phyloP scores from a whole-genome alignment of 2,113 vertebrate species.

The Anas platyrhynchos region DNA sequence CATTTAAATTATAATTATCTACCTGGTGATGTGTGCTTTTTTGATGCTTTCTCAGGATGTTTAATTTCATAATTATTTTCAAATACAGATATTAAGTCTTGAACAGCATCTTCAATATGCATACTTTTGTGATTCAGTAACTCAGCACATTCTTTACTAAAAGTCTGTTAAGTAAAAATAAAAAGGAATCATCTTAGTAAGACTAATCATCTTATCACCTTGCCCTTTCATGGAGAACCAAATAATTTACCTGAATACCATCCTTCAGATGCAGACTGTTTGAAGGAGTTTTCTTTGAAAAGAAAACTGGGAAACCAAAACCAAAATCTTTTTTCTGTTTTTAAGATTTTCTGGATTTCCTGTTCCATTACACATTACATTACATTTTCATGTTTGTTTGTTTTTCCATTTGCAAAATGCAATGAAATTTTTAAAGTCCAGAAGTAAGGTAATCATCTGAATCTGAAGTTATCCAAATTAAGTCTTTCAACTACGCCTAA shows the following conservation, averaged over 20 bases:
- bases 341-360: neutral
- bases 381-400: neutral
- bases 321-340: neutral
- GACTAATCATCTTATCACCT: neutral
- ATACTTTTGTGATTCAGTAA: conserved; percentile 78
- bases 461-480: neutral
- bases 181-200: neutral
- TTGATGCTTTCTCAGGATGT: conserved; percentile 18
- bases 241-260: neutral
- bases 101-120: conserved; percentile 79
- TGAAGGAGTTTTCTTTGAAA: neutral
- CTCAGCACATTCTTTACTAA: conserved; percentile 76
- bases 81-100: conserved; percentile 78
- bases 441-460: neutral
- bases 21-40: conserved; percentile 51
- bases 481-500: neutral
- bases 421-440: neutral
- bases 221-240: neutral
- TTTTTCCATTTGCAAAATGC: neutral
- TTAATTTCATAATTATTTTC: conserved; percentile 74
- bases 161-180: conserved; percentile 71
- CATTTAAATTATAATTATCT: neutral
- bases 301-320: neutral
- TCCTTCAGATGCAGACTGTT: neutral
- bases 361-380: neutral